Evolutionary conservation across 2,797 vertebrate genomes (phyloP).

Genomic region (Cetoscarus ocellatus): DNA sequence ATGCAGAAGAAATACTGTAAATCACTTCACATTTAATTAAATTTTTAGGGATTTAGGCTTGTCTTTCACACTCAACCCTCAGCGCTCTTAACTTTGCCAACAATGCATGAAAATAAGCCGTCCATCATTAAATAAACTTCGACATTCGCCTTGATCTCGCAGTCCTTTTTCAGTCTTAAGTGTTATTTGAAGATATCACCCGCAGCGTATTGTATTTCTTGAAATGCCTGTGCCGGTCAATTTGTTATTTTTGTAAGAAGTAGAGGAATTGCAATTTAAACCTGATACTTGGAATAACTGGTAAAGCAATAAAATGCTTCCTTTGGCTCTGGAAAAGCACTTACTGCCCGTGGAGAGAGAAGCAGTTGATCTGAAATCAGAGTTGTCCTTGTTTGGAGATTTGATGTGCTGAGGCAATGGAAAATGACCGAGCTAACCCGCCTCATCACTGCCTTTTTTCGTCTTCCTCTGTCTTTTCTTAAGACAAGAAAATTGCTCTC

Average conservation of each 20-base stretch:
- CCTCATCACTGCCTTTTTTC: conserved; percentile 47
- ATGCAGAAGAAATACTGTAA: conserved; percentile 47
- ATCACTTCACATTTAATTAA: conserved; percentile 61
- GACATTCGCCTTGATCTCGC: conserved; percentile 37
- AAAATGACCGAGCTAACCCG: conserved; percentile 68
- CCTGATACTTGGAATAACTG: conserved; percentile 39
- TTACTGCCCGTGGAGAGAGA: conserved; percentile 35
- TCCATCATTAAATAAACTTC: conserved; percentile 29
- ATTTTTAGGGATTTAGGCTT: conserved; percentile 46
- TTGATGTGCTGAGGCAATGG: conserved; percentile 72
- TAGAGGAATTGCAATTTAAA: conserved; percentile 52
- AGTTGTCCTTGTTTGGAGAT: conserved; percentile 69
- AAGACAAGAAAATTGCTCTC: conserved; percentile 86
- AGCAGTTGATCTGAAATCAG: conserved; percentile 73
- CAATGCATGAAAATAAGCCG: conserved; percentile 40
- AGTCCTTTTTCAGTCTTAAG: conserved; percentile 35
- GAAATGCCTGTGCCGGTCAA: conserved; percentile 42
- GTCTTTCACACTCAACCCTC: conserved; percentile 33
- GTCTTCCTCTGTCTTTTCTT: not conserved
- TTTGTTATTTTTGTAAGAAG: conserved; percentile 64
- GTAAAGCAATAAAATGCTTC: conserved; percentile 71
- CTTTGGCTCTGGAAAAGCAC: conserved; percentile 63
- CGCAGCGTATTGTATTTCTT: conserved; percentile 26
- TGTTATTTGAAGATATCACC: conserved; percentile 41
- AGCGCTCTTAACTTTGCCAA: conserved; percentile 44